These are phyloP conservation scores for Brienomyrus longianalis DNA, from an alignment of 2,113 vertebrate genomes.

Conservation along the genomic window DNA sequence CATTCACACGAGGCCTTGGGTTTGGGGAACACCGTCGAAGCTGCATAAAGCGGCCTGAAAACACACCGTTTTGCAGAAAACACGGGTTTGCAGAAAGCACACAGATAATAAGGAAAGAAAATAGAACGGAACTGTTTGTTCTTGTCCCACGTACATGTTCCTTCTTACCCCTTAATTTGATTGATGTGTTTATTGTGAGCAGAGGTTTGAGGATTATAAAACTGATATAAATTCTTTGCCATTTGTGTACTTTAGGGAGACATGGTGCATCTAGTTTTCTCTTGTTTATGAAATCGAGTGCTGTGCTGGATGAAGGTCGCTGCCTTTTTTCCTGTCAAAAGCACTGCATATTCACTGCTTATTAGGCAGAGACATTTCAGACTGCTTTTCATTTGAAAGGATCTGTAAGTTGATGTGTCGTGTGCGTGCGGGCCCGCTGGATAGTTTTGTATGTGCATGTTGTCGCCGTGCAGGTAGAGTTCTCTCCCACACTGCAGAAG, in stretches of 20 bases:
- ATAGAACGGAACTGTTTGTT: neutral
- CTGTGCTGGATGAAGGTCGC: neutral
- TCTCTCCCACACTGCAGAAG: constrained; percentile 67
- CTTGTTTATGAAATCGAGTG: neutral
- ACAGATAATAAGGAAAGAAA: neutral
- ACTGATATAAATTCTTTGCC: neutral
- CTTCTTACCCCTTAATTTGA: neutral
- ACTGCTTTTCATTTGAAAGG: neutral
- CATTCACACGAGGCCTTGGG: neutral
- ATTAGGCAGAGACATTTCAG: neutral
- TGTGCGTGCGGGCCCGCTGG: neutral
- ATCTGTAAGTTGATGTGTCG: neutral
- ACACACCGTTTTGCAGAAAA: neutral
- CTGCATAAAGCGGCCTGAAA: neutral
- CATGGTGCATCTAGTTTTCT: neutral
- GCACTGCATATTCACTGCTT: neutral
- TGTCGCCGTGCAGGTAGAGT: constrained; percentile 64
- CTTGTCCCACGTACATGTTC: neutral
- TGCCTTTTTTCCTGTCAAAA: constrained; percentile 2
- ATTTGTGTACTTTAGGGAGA: neutral
- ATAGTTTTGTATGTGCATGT: constrained; percentile 16
- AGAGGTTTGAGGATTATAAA: neutral
- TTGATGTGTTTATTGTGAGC: neutral
- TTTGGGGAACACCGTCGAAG: neutral
- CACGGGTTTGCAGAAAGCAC: neutral